Conservation (phyloP, 1,140 invertebrate species). For the Trichonephila inaurata region DNA sequence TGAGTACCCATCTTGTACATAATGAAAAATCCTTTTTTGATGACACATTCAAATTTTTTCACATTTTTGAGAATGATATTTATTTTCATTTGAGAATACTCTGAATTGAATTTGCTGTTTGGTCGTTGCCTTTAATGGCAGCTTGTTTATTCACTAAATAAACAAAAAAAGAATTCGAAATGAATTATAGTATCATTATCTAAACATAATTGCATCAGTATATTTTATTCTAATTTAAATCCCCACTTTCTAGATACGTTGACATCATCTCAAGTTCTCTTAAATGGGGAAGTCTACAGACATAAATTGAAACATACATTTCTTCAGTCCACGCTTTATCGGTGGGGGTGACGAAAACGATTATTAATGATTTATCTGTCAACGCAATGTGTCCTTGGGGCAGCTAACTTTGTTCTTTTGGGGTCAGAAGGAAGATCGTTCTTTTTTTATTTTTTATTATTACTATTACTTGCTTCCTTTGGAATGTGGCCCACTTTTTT, state of each 20-base stretch:
- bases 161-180: too few relatives aligned
- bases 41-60: too few relatives aligned
- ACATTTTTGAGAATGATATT: too few relatives aligned
- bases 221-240: neutral
- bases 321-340: constrained; percentile 24
- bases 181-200: too few relatives aligned
- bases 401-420: constrained; percentile 63
- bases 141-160: too few relatives aligned
- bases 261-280: neutral
- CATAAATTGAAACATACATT: constrained; percentile 26
- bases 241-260: neutral
- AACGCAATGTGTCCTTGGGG: constrained; percentile 67
- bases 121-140: too few relatives aligned
- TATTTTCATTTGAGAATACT: too few relatives aligned
- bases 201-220: too few relatives aligned
- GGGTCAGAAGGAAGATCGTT: constrained; percentile 52
- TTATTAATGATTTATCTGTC: constrained; percentile 69
- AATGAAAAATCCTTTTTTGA: too few relatives aligned
- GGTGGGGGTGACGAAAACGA: neutral
- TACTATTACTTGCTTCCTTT: constrained; percentile 49
- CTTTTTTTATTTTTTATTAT: constrained; percentile 18
- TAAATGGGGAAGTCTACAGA: neutral
- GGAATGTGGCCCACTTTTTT: constrained; percentile 70
- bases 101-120: too few relatives aligned
- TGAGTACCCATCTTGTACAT: too few relatives aligned